Base-by-base conservation (phyloP, 2,888 invertebrate species). In the Halictus ligatus region DNA sequence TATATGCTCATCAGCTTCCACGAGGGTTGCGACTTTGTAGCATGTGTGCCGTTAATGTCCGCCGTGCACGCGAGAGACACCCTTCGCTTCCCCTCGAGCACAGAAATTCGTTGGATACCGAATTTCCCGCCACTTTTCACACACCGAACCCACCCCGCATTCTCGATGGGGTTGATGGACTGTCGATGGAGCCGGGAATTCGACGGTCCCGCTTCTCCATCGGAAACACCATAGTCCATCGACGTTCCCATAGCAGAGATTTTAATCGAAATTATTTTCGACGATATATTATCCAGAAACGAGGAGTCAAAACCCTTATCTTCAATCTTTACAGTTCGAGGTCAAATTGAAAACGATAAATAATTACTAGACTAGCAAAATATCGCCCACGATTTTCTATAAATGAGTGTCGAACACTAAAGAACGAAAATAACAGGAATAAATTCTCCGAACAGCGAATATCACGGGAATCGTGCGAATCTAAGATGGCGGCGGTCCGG, bases 1-100 rank as follows among this genome's bases (percentile, higher is more conserved):
- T 93, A 93, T 92, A 93, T 91, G 89, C 92, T 92, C 94, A 92
- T 93, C 93, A 87, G 86, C 85, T 89, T 83, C 88, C 85, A 85
- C 83, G 83, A 87, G 90, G 77, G 87, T 86, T 86, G 84, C 83
- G 85, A 83, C 77, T 87, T 86, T 83, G 77, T 83, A 84, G 76
- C 90, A 83, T 81, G 84, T 88, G 92, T 88, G 86, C 86, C 91
- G 88, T 88, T 91, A 91, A 90, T 85, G 89, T 75, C 80, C 84
- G 77, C 72, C 69, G n/a, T 13, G 74, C 91, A 91, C 89, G 90
- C 90, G 75, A 89, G 81, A 54, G 58, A 71, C 54, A 54, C 54
- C 85, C 58, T 79, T 82, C 50, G 80, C 83, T 73, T 73, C 79
- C 54, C 54, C 60, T 18, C 76, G 69, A 80, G 72, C 29, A 54